These are phyloP conservation scores for Syngnathus typhle DNA, from an alignment of 2,113 vertebrate species.

Conservation along the genomic window DNA sequence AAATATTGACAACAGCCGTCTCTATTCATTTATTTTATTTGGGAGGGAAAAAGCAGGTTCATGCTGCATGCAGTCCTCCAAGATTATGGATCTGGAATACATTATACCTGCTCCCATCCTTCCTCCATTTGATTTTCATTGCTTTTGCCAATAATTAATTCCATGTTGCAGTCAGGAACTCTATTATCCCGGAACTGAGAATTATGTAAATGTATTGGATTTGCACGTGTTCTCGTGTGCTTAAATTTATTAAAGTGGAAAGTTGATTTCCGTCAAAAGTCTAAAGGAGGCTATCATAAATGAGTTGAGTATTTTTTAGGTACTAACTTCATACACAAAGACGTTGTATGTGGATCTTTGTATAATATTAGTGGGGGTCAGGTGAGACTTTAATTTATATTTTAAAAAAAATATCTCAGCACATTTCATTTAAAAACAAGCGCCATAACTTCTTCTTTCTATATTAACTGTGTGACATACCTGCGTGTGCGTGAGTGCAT, in stretches of 20 bases:
- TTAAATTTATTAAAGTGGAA: constrained; percentile 54
- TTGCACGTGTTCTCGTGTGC: constrained; percentile 39
- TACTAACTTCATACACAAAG: background rate
- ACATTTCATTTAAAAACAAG: too few species aligned
- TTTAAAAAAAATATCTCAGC: background rate
- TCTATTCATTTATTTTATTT: constrained; percentile 33
- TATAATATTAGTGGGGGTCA: background rate
- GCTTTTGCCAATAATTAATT: constrained; percentile 64
- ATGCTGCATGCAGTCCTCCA: constrained; percentile 58
- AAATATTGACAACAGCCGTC: constrained; percentile 54
- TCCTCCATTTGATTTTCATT: constrained; percentile 38
- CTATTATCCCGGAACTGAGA: constrained; percentile 65
- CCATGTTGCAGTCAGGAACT: constrained; percentile 59
- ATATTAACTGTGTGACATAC: constrained; percentile 5
- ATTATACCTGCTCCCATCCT: constrained; percentile 50
- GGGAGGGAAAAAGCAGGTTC: constrained; percentile 29
- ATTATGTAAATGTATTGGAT: constrained; percentile 70
- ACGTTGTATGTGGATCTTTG: background rate
- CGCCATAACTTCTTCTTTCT: constrained; percentile 1
- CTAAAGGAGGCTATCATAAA: constrained; percentile 14
- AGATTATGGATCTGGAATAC: constrained; percentile 66
- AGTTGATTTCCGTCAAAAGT: constrained; percentile 36
- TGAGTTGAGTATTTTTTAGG: background rate
- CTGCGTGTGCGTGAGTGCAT: constrained; percentile 35
- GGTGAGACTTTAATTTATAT: background rate